Conservation (phyloP, 2,888 invertebrate species). For the Bedellia somnulentella region DNA sequence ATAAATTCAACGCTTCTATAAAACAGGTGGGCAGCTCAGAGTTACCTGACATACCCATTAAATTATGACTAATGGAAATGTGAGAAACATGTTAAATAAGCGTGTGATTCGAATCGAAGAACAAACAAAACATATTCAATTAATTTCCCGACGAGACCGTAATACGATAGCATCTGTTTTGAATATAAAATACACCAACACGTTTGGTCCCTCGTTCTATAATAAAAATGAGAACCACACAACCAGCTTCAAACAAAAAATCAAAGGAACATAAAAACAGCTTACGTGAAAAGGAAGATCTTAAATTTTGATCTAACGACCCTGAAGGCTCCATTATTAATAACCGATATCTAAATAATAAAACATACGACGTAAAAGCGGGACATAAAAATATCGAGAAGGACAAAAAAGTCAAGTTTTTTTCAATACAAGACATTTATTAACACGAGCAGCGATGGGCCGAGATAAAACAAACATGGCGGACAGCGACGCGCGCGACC, state of each 20-base stretch:
- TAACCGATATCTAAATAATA: constrained; percentile 56
- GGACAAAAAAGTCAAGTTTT: constrained; percentile 24
- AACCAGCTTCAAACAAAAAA: constrained; percentile 34
- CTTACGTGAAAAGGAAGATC: constrained; percentile 36
- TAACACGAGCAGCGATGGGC: constrained; percentile 49
- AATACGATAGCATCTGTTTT: constrained; percentile 50
- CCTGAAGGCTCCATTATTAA: constrained; percentile 51
- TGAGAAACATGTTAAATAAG: constrained; percentile 33
- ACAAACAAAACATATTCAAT: constrained; percentile 45
- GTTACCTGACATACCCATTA: no score
- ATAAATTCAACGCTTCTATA: no score
- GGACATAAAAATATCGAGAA: constrained; percentile 34
- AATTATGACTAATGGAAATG: constrained; percentile 17
- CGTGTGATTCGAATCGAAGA: constrained; percentile 40
- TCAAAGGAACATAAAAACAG: constrained; percentile 23
- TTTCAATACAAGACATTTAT: constrained; percentile 52
- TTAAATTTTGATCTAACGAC: constrained; percentile 52
- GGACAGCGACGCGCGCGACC: constrained; percentile 18
- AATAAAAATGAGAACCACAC: constrained; percentile 45
- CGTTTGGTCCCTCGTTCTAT: constrained; percentile 35
- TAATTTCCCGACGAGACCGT: constrained; percentile 44
- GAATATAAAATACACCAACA: constrained; percentile 50
- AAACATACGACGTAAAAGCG: constrained; percentile 28
- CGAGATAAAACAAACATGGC: constrained; percentile 60
- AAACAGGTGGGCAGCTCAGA: no score